Evolutionary conservation across 2,888 invertebrate genomes (phyloP), one percentile per base, ranked within the genome.

Genomic region (Rambutsinella grinnellia): DNA sequence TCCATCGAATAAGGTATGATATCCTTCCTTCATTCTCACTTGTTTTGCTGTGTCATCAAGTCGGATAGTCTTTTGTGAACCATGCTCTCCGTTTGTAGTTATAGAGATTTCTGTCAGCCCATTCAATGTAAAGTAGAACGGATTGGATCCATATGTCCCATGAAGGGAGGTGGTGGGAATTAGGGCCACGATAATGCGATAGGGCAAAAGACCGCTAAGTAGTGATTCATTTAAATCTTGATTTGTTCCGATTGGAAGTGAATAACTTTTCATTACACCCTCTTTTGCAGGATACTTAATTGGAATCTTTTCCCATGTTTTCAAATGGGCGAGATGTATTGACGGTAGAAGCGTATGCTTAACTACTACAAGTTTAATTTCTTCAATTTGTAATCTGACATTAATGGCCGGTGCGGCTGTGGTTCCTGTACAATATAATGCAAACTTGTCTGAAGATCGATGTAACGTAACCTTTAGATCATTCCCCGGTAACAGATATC

Each of bases 401-500:
- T 67, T 51, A 15, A 15, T 6, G 8, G 21, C 62, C n/a, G 1
- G 19, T 0, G 27, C 36, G n/a, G n/a, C n/a, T 36, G 36, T 36
- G 15, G 72, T 44, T 21, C 70, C 70, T 17, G 26, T 1, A 56
- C 66, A 56, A 21, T 65, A 60, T 21, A 61, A 44, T 1, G 17
- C 57, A 70, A 81, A 81, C 1, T 15, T 49, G 58, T 76, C 61
- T 15, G 68, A 0, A 1, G 58, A 13, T 17, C 75, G 36, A 2
- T 58, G 21, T 13, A 79, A 78, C 17, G 36, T 36, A 15, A 79
- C 21, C 0, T 71, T n/a, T 2, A 79, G 13, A 49, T 76, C 79
- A 2, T 70, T n/a, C 0, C 79, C 78, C 26, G 78, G 79, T 2
- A 76, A 46, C 1, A 81, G n/a, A 27, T 57, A 79, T 10, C 49